Base-by-base conservation (phyloP, 53 echinoderm and acorn worm species). In the Holothuria leucospilota region DNA sequence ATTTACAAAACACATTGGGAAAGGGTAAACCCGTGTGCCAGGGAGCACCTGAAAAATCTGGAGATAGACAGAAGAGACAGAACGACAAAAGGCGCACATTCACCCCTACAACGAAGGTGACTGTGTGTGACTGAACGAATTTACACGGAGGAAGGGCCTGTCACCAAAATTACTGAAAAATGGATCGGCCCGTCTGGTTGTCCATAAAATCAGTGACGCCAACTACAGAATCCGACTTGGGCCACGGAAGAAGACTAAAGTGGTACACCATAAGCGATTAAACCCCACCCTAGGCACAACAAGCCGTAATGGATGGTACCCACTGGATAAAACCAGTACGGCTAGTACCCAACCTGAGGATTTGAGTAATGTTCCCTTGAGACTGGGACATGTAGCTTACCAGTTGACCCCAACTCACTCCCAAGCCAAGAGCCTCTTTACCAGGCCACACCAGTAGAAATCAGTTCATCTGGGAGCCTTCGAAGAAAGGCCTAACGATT, bases 211-310 rank as follows among this genome's bases (percentile, higher is more conserved):
- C 12, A 81, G 62, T 56, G 81, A 81, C 59, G 59, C 59, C 23
- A 61, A 8, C 25, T 59, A 60, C 39, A 28, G 56, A 60, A 52
- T 81, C 23, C 58, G 38, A 81, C 53, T 28, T 25, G 81, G 13
- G 70, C 4, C 28, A 6, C 5, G 34, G 13, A 7, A 29, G 29
- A 70, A 30, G 13, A 34, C 5, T 16, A 26, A 70, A 23, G 30
- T 79, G 20, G 80, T 87, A 49, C 87, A 87, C 68, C 79, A 80
- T 68, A 87, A 79, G 21, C 51, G 79, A 13, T 63, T 87, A 87
- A 87, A 29, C 78, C 79, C 51, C 65, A 83, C 62, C 56, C 24
- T 30, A 82, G 82, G 34, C 62, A 82, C 20, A 70, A 67, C 20
- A 23, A 63, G 29, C 62, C 75, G 41, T 16, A 14, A 41, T 74